Evolutionary conservation across 1,140 invertebrate species (phyloP), one percentile per base, ranked within the genome.

Genomic region (Zaprionus kolodkinae): DNA sequence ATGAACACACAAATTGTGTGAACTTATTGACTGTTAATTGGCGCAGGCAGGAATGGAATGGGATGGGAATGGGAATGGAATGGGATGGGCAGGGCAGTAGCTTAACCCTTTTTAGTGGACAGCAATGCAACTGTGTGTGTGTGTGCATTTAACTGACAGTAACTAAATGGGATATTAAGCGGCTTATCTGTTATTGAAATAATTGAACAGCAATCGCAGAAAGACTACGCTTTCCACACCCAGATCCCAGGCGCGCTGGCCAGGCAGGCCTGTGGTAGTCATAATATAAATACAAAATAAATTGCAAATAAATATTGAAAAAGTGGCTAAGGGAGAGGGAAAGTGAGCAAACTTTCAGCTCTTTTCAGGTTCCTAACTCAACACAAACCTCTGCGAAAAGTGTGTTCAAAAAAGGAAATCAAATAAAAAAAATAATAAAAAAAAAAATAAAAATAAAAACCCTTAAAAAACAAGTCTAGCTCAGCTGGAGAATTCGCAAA

Each of bases 21-120:
- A 81, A 76, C 71, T 63, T 70, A 73, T 72, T 72, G 78, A 71
- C 69, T 85, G 78, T 70, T 84, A 81, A 85, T 85, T 80, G 81
- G 45, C 35, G 50, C 30, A 21, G 13, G 6, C n/a, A 12, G 3
- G 9, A 2, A n/a, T n/a, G 38, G 13, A 4, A 12, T 6, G 30
- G 9, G 43, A 21, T 21, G 21, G 25, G 10, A n/a, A n/a, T n/a
- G 38, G 3, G 9, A 2, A n/a, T n/a, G 38, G 13, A 4, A 12
- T 6, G 30, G 9, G 43, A 21, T 21, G 21, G 25, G 10, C 36
- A 4, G 2, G n/a, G 60, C 5, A 35, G 68, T 2, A 48, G n/a
- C 10, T 25, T 15, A 63, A 56, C 17, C 36, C 25, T 56, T 63
- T 50, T 69, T 62, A 70, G 57, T 2, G 36, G 64, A 27, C 15